phyloP scores from a whole-genome alignment of 2,797 vertebrate species.

The Lophius americanus region DNA sequence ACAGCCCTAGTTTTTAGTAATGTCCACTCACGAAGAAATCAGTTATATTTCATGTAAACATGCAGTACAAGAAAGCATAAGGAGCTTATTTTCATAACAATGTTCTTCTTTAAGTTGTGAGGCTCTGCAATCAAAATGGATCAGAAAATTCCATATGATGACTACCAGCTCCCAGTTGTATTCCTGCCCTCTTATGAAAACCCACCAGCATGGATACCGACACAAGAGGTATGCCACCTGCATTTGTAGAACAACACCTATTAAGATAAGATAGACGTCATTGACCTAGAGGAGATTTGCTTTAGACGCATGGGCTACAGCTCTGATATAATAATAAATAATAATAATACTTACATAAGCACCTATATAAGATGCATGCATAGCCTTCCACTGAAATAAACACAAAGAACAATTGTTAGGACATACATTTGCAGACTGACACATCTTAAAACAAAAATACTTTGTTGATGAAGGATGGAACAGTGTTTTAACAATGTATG shows the following conservation, averaged over 20 bases:
- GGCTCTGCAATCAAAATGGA: slow-evolving; percentile 78
- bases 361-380: too few relatives aligned
- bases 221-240: slow-evolving; percentile 85
- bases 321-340: too few relatives aligned
- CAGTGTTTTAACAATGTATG: too few relatives aligned
- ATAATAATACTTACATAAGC: too few relatives aligned
- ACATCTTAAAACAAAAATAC: too few relatives aligned
- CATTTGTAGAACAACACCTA: neutral
- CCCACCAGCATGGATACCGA: slow-evolving; percentile 93
- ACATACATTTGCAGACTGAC: too few relatives aligned
- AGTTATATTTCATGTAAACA: neutral
- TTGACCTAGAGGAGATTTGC: too few relatives aligned
- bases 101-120: neutral
- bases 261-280: too few relatives aligned
- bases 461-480: too few relatives aligned
- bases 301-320: too few relatives aligned
- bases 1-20: neutral
- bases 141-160: slow-evolving; percentile 89
- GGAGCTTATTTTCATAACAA: neutral
- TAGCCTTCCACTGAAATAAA: too few relatives aligned
- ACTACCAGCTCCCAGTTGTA: slow-evolving; percentile 92
- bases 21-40: neutral
- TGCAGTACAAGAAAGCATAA: neutral
- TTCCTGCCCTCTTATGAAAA: slow-evolving; percentile 94
- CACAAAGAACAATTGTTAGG: too few relatives aligned